phyloP scores from a whole-genome alignment of 1,140 invertebrate species.

The Macrobrachium rosenbergii region DNA sequence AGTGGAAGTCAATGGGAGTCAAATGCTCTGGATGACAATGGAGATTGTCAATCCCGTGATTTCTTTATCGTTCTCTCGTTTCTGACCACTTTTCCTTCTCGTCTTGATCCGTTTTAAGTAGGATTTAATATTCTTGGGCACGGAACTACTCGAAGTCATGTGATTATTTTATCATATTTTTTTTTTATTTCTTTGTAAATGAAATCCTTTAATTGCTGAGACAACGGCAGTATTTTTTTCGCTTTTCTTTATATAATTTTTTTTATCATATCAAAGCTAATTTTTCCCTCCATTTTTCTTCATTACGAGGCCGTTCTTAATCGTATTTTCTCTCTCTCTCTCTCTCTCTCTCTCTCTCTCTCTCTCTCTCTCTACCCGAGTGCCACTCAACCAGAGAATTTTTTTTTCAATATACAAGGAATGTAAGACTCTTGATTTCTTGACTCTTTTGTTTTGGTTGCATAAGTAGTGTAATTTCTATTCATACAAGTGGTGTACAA shows the following conservation, averaged over 20 bases:
- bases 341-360: conserved; percentile 44
- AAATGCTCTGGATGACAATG: too few species aligned
- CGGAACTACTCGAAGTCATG: too few species aligned
- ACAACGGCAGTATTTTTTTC: background rate
- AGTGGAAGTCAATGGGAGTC: too few species aligned
- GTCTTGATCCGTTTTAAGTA: background rate
- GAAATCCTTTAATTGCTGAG: too few species aligned
- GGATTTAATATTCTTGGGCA: too few species aligned
- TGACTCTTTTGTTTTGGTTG: background rate
- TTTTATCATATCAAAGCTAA: background rate
- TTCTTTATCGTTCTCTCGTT: background rate
- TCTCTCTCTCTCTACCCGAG: conserved; percentile 36
- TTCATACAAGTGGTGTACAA: too few species aligned
- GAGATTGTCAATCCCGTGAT: background rate
- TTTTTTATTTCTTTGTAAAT: too few species aligned
- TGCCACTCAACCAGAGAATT: background rate
- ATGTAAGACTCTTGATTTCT: background rate
- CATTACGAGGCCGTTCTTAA: background rate
- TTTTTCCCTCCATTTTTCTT: background rate
- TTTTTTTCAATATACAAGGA: background rate
- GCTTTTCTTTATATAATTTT: too few species aligned
- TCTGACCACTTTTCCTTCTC: background rate
- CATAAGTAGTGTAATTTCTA: too few species aligned
- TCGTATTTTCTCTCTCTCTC: conserved; percentile 27
- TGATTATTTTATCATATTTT: too few species aligned